Evolutionary conservation across 2,113 vertebrate species (phyloP).

Genomic region (Zosterops hypoxanthus): DNA sequence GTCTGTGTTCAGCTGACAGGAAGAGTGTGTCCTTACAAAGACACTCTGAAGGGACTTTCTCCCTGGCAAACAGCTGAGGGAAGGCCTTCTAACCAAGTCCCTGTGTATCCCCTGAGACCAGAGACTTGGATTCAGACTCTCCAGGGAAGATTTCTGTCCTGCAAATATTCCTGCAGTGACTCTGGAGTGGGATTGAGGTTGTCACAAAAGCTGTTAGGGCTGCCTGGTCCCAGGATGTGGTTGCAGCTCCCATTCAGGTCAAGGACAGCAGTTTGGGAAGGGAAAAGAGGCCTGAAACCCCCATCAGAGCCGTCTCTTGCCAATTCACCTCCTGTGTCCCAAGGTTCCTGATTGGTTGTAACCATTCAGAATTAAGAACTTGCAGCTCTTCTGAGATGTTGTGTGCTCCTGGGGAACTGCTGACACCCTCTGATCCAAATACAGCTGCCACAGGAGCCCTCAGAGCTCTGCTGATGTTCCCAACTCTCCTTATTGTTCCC

Average conservation of each 20-base stretch:
- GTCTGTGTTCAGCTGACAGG: neutral
- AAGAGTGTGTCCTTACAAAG: neutral
- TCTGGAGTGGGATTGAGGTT: neutral
- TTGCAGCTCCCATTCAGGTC: fast-evolving
- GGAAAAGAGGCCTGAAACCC: neutral
- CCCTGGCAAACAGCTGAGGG: neutral
- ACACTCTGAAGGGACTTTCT: neutral
- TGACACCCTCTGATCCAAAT: neutral
- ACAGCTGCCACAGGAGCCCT: neutral
- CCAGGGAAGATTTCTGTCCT: neutral
- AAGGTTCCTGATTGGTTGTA: neutral
- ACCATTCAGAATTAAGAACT: neutral
- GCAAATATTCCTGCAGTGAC: neutral
- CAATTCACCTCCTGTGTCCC: neutral
- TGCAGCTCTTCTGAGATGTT: neutral
- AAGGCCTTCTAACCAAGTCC: neutral
- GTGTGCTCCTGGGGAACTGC: neutral
- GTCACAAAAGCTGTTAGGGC: neutral
- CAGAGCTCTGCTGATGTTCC: neutral
- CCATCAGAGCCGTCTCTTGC: neutral
- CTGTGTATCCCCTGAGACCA: neutral
- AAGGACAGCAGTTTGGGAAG: neutral
- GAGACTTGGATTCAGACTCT: neutral
- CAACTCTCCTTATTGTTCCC: neutral
- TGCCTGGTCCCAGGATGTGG: neutral